Percentiles rank a stretch among this genome's conserved stretches.
These are phyloP conservation scores for Acanthisitta chloris DNA, from an alignment of 2,113 vertebrate genomes.

Conservation along the genomic window DNA sequence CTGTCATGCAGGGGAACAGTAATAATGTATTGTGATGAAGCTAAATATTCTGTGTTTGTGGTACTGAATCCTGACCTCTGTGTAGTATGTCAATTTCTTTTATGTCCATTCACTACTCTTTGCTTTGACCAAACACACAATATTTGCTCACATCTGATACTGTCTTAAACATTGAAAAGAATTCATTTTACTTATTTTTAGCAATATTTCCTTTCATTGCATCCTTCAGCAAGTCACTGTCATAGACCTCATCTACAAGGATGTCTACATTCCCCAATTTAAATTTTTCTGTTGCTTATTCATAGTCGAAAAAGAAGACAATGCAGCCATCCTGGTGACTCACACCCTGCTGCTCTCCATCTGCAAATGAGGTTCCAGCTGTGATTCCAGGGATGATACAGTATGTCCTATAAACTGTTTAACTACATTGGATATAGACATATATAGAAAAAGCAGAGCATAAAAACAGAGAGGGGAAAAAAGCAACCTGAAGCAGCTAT, in stretches of 20 bases:
- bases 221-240: not conserved
- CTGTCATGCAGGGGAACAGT: not conserved
- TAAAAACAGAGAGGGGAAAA: not conserved
- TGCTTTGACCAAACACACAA: not conserved
- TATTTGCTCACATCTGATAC: not conserved
- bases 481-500: too few relatives aligned
- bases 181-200: not conserved
- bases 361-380: not conserved
- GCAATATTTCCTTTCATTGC: not conserved
- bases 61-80: not conserved
- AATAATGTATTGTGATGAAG: not conserved
- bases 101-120: not conserved
- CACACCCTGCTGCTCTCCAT: not conserved
- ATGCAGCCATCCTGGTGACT: not conserved
- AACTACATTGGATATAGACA: not conserved
- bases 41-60: not conserved
- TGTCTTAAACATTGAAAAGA: not conserved
- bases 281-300: not conserved
- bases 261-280: not conserved
- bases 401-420: not conserved
- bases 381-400: not conserved
- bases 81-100: not conserved
- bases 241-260: not conserved
- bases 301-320: not conserved
- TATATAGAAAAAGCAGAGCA: not conserved